phyloP scores from a whole-genome alignment of 2,888 invertebrate species.

The Dicranocentrus wangi region DNA sequence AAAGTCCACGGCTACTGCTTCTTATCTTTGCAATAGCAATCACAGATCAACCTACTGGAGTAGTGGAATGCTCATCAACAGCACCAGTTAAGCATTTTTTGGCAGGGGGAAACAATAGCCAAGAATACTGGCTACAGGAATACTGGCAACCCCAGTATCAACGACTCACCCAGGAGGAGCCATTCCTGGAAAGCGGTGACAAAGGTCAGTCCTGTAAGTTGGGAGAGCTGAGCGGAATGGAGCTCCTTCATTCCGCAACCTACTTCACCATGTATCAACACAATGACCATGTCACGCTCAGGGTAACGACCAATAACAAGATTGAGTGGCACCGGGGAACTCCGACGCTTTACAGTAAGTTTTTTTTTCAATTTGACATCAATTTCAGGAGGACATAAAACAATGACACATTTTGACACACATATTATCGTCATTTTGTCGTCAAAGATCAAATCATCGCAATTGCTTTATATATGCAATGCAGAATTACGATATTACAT shows the following conservation, averaged over 20 bases:
- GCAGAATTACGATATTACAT: too few species aligned
- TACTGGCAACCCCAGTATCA: neutral
- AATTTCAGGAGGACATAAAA: too few species aligned
- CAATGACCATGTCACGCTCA: conserved; percentile 15
- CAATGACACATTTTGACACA: neutral
- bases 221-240: neutral
- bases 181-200: neutral
- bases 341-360: conserved; percentile 53
- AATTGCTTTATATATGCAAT: too few species aligned
- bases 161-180: neutral
- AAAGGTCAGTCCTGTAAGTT: neutral
- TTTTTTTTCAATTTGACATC: too few species aligned
- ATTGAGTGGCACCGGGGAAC: conserved; percentile 37
- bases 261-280: conserved; percentile 39
- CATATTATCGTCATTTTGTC: neutral
- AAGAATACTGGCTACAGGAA: neutral
- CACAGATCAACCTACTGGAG: too few species aligned
- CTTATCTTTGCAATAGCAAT: too few species aligned
- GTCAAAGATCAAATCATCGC: too few species aligned
- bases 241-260: neutral
- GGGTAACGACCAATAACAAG: conserved; percentile 27
- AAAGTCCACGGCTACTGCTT: too few species aligned
- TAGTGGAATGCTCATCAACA: neutral
- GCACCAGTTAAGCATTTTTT: neutral
- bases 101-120: neutral